These are phyloP conservation scores for Lycia hirtaria DNA, from an alignment of 2,888 invertebrate species.

Conservation along the genomic window DNA sequence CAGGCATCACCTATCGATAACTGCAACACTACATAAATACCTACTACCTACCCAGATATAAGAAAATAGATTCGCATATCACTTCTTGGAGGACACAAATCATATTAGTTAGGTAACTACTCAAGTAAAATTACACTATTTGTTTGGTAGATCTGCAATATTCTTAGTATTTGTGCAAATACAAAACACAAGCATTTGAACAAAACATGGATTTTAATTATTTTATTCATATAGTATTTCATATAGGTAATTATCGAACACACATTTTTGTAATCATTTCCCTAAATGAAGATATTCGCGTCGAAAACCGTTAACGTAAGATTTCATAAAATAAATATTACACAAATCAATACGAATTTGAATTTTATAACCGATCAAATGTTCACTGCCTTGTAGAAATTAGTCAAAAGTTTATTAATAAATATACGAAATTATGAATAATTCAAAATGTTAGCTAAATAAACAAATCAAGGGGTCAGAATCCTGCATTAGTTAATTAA, in stretches of 20 bases:
- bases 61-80: no score
- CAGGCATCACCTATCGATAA: no score
- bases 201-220: no score
- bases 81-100: no score
- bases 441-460: slow-evolving; percentile 17
- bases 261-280: not conserved
- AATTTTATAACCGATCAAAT: slow-evolving; percentile 38
- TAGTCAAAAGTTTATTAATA: slow-evolving; percentile 23
- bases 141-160: no score
- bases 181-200: no score
- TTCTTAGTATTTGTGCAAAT: no score
- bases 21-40: no score
- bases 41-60: no score
- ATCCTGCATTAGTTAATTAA: slow-evolving; percentile 21
- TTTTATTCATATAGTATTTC: not conserved
- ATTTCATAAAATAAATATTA: slow-evolving; percentile 25
- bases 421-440: slow-evolving; percentile 23
- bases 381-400: slow-evolving; percentile 24
- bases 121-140: no score
- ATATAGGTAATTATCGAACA: not conserved
- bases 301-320: slow-evolving; percentile 20
- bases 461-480: slow-evolving; percentile 24
- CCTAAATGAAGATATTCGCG: slow-evolving; percentile 27
- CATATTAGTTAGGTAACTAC: no score
- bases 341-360: slow-evolving; percentile 33